Evolutionary conservation across 2,888 invertebrate species (phyloP).

Genomic region (Apodemia zela): DNA sequence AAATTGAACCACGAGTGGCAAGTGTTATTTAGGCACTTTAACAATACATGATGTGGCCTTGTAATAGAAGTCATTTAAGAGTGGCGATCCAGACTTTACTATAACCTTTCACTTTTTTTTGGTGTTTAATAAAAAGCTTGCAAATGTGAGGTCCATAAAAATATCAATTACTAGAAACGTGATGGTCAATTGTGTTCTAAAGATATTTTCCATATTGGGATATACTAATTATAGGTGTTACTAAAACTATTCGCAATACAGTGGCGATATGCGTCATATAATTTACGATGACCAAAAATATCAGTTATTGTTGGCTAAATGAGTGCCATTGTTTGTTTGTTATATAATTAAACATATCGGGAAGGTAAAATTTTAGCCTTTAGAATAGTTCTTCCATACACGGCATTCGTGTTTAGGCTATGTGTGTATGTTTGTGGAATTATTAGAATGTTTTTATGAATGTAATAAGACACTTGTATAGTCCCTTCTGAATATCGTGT

Average conservation of each 20-base stretch:
- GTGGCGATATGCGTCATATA: neutral
- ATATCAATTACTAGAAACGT: neutral
- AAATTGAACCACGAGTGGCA: too few species aligned
- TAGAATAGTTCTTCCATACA: constrained; percentile 78
- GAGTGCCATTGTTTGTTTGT: constrained; percentile 66
- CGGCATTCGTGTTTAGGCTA: constrained; percentile 49
- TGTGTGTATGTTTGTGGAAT: constrained; percentile 41
- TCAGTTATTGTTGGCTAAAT: constrained; percentile 49
- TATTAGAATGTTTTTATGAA: constrained; percentile 39
- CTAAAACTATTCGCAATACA: neutral
- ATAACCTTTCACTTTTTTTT: too few species aligned
- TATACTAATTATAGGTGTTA: constrained; percentile 5
- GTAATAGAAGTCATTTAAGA: too few species aligned
- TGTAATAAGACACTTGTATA: constrained; percentile 32
- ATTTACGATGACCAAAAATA: constrained; percentile 28
- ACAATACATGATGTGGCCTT: too few species aligned
- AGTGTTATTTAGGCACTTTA: too few species aligned
- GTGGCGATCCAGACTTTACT: too few species aligned
- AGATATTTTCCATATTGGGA: constrained; percentile 2
- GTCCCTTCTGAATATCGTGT: constrained; percentile 4
- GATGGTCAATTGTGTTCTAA: neutral
- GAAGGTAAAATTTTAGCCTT: constrained; percentile 73
- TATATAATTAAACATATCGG: constrained; percentile 75
- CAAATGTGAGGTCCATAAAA: neutral
- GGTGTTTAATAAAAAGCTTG: too few species aligned